Evolutionary conservation across 2,113 vertebrate genomes (phyloP), one percentile per base, ranked within the genome.

Genomic region (Sciurus niger): DNA sequence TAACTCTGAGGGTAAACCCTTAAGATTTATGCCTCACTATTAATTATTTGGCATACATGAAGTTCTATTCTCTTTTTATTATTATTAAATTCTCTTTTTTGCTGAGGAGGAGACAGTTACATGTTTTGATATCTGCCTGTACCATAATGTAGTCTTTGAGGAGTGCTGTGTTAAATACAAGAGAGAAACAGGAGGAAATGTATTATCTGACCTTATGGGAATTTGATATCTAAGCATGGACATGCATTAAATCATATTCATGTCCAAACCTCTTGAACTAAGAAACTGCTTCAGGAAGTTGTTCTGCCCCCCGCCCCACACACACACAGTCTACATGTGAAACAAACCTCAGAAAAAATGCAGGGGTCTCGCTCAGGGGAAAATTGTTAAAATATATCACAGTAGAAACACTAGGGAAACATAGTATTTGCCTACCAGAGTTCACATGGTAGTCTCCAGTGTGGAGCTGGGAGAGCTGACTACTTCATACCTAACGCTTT

Each of bases 291-390:
- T 96, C 73, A 91, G 92, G 60, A 96, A 84, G 40, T 40, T 60
- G 58, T 46, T 34, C 34, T 34, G 25, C 58, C 84, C 68, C 68
- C 85, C 53, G 70, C 84, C 84, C 88, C 94, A 74, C 68, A 72
- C 94, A 70, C 20, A 89, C 16, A 76, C 95, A 85, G 63, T 89
- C 94, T 97, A 94, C 74, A 92, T 87, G 60, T 83, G 84, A 98
- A 98, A 90, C 37, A 97, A 98, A 98, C 25, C 84, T 97, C 78
- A 91, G 78, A 98, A 60, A 95, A 96, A 98, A 97, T 67, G 9
- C 78, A 96, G 82, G 65, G 58, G 80, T 92, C 94, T 96, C 95
- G 68, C 94, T 98, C 87, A 90, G 58, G 92, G 94, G 76, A 91
- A 97, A 98, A 97, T 55, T 93, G 84, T 76, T 98, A 92, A 92